phyloP scores from a whole-genome alignment of 2,797 vertebrate species.

The Leuciscus waleckii region DNA sequence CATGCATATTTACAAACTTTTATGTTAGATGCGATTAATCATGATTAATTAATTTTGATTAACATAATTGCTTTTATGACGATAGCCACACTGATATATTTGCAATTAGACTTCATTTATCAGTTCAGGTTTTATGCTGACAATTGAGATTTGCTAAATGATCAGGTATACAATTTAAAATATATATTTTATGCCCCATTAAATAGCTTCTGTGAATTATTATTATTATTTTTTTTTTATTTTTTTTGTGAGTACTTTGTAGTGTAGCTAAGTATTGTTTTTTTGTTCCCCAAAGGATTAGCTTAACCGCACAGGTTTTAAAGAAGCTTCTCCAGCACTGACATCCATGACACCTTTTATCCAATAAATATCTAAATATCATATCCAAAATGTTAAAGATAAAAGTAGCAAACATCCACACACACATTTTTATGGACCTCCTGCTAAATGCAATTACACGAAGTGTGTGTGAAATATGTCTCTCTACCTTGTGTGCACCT shows the following conservation, averaged over 20 bases:
- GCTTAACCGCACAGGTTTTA: not conserved
- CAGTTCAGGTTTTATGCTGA: not conserved
- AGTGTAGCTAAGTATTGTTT: no score
- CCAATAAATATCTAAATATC: slow-evolving; percentile 11
- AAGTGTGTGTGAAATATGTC: not conserved
- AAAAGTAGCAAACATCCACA: slow-evolving; percentile 1
- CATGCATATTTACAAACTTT: no score
- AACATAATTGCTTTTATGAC: not conserved
- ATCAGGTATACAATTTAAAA: not conserved
- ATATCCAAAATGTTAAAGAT: not conserved
- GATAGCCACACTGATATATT: not conserved
- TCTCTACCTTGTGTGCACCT: not conserved
- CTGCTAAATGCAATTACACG: slow-evolving; percentile 34
- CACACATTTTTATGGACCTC: not conserved
- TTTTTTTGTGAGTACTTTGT: not conserved
- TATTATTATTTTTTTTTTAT: no score
- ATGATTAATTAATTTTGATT: no score
- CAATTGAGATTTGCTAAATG: not conserved
- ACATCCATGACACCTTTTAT: not conserved
- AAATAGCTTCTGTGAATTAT: not conserved
- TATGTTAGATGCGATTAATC: no score
- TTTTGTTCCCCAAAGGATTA: no score
- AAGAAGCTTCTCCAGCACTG: not conserved
- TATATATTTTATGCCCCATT: not conserved
- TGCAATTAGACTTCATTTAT: not conserved